Percentiles rank a stretch among this genome's conserved stretches.
These are phyloP conservation scores for Pollimyrus isidori DNA, from an alignment of 2,113 vertebrate genomes.

Conservation along the genomic window DNA sequence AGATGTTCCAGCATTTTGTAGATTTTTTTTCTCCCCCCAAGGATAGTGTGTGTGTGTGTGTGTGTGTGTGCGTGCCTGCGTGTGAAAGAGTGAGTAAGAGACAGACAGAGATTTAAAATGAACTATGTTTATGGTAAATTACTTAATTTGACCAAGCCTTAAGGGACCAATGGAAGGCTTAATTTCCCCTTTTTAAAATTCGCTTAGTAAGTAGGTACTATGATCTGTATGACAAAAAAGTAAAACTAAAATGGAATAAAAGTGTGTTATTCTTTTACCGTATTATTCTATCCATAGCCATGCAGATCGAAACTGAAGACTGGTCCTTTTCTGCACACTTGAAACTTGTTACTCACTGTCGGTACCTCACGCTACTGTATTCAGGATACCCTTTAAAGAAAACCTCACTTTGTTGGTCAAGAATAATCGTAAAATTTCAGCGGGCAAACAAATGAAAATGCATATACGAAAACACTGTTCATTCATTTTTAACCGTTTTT, in stretches of 20 bases:
- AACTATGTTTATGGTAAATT: constrained; percentile 23
- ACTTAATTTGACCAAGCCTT: constrained; percentile 58
- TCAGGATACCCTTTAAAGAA: not conserved
- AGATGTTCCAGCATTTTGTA: constrained; percentile 48
- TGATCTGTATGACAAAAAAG: constrained; percentile 38
- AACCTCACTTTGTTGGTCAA: constrained; percentile 11
- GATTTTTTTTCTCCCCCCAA: constrained; percentile 27
- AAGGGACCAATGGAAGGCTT: constrained; percentile 60
- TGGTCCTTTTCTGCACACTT: not conserved
- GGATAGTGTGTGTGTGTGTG: constrained; percentile 43
- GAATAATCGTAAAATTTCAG: not conserved
- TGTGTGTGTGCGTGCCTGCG: not conserved
- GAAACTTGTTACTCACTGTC: not conserved
- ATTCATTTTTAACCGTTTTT: constrained; percentile 11
- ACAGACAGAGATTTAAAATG: not conserved
- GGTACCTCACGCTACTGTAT: not conserved
- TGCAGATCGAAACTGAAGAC: not conserved
- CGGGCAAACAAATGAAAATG: not conserved
- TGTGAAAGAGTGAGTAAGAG: not conserved
- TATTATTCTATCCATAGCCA: constrained; percentile 42
- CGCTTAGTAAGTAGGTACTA: constrained; percentile 35
- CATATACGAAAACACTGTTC: not conserved
- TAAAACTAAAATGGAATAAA: constrained; percentile 53
- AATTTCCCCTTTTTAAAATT: constrained; percentile 34
- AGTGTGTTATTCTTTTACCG: constrained; percentile 28